phyloP scores from a whole-genome alignment of 1,140 invertebrate genomes.

The Lepidurus apus region DNA sequence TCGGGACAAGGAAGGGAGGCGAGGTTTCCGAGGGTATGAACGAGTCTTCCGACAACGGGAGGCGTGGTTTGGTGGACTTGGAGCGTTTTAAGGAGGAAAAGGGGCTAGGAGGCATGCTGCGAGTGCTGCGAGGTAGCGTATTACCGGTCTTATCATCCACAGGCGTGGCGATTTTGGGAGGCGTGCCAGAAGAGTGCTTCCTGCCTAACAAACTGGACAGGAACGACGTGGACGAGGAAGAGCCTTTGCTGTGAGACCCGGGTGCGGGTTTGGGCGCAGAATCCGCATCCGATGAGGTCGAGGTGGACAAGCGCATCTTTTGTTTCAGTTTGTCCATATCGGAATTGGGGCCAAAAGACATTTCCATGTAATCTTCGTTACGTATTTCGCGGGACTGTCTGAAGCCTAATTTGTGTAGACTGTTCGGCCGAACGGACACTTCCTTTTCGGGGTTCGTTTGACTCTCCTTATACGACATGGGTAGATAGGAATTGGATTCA shows the following conservation, averaged over 20 bases:
- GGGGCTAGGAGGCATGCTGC: constrained; percentile 33
- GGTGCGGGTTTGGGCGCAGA: neutral
- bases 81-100: constrained; percentile 34
- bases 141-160: neutral
- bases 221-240: constrained; percentile 22
- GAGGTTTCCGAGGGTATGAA: neutral
- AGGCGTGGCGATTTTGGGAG: constrained; percentile 25
- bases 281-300: constrained; percentile 21
- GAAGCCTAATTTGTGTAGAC: neutral
- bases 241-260: neutral
- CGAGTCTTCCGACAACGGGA: neutral
- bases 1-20: neutral
- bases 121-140: constrained; percentile 26
- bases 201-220: constrained; percentile 28
- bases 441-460: constrained; percentile 26
- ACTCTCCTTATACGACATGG: constrained; percentile 30
- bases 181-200: constrained; percentile 22
- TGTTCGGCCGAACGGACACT: neutral
- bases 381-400: constrained; percentile 33
- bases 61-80: constrained; percentile 23
- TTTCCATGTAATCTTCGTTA: constrained; percentile 35
- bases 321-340: neutral
- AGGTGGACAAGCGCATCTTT: constrained; percentile 19
- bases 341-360: constrained; percentile 25
- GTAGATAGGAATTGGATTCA: constrained; percentile 25